phyloP scores from a whole-genome alignment of 2,888 invertebrate genomes.

The Apodemia duryi region DNA sequence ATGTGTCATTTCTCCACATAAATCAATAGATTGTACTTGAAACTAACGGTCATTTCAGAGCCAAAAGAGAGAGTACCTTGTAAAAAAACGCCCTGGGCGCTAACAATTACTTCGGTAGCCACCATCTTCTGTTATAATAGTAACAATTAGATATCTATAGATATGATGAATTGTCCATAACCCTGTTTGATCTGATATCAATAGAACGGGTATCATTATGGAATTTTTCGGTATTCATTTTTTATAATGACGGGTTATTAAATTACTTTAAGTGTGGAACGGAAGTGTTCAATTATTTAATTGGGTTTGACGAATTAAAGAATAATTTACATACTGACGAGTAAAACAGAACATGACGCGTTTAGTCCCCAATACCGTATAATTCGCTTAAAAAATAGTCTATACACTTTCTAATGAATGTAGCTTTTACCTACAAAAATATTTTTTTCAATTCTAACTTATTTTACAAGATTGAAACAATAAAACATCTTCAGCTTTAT shows the following conservation, averaged over 20 bases:
- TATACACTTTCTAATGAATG: no score
- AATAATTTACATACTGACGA: neutral
- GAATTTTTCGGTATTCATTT: slow-evolving; percentile 47
- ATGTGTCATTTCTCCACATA: slow-evolving; percentile 2
- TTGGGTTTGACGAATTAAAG: neutral
- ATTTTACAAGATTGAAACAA: no score
- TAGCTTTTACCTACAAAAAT: no score
- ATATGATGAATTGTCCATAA: slow-evolving; percentile 36
- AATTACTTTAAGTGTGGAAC: slow-evolving; percentile 36
- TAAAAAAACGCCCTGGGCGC: slow-evolving; percentile 47
- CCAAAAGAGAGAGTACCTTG: slow-evolving; percentile 17
- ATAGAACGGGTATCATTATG: slow-evolving; percentile 13
- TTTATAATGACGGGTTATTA: slow-evolving; percentile 47
- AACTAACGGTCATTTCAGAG: slow-evolving; percentile 1
- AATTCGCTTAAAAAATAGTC: no score
- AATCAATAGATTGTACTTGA: slow-evolving; percentile 16
- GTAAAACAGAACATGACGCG: neutral
- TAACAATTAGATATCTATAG: slow-evolving; percentile 30
- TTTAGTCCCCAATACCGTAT: no score
- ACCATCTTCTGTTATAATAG: slow-evolving; percentile 41
- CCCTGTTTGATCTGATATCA: slow-evolving; percentile 2
- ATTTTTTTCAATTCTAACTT: no score
- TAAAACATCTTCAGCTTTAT: no score
- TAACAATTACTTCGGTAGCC: slow-evolving; percentile 54
- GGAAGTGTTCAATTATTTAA: slow-evolving; percentile 26